Percentiles rank a stretch among this genome's conserved stretches.
phyloP scores from a whole-genome alignment of 2,888 invertebrate genomes.

The Perithous albicinctus region DNA sequence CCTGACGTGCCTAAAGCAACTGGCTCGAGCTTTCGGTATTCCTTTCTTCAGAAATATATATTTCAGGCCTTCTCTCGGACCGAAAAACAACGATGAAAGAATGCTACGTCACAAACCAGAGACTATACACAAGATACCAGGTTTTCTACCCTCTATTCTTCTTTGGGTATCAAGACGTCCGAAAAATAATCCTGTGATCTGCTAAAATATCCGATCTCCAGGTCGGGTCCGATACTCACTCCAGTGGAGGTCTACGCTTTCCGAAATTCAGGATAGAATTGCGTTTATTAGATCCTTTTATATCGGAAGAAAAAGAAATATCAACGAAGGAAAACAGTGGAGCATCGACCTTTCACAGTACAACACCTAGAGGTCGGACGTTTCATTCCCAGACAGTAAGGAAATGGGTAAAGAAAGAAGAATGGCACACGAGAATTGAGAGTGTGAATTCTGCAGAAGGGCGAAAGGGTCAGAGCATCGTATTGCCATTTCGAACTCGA shows the following conservation, averaged over 20 bases:
- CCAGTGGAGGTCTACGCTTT: neutral
- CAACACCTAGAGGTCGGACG: neutral
- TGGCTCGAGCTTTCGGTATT: conserved; percentile 19
- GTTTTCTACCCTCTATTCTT: neutral
- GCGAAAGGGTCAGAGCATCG: conserved; percentile 39
- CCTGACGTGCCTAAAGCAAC: conserved; percentile 23
- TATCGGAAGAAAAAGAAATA: conserved; percentile 10
- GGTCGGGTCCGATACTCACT: neutral
- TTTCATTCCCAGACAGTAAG: neutral
- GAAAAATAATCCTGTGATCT: conserved; percentile 25
- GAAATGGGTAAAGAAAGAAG: conserved; percentile 6
- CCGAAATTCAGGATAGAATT: neutral
- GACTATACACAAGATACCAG: neutral
- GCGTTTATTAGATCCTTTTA: conserved; percentile 11
- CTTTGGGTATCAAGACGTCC: neutral
- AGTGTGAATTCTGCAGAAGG: conserved; percentile 36
- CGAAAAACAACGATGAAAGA: neutral
- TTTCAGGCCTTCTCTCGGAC: neutral
- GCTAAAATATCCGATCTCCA: conserved; percentile 6
- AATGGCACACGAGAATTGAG: neutral
- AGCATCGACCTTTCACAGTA: neutral
- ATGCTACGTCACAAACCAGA: neutral
- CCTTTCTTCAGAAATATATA: neutral
- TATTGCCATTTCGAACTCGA: conserved; percentile 42
- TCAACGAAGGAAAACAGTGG: neutral